Percentiles rank a stretch among this genome's conserved stretches.
phyloP scores from a whole-genome alignment of 1,140 invertebrate species.

The Panonychus citri region DNA sequence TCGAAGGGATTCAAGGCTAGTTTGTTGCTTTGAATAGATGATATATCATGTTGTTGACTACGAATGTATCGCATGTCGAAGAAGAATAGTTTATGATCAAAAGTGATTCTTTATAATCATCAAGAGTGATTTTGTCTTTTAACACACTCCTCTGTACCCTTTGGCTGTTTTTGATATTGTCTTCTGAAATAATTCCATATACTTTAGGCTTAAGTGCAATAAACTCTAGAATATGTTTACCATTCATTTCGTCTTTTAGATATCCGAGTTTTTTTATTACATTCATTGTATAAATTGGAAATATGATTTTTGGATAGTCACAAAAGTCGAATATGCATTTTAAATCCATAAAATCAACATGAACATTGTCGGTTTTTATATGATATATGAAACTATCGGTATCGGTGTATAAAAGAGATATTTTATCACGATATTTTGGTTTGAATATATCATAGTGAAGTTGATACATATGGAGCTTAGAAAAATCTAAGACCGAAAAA shows the following conservation, averaged over 20 bases:
- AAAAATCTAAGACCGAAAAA: constrained; percentile 15
- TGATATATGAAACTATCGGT: constrained; percentile 12
- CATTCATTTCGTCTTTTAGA: constrained; percentile 27
- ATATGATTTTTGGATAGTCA: constrained; percentile 12
- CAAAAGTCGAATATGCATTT: constrained; percentile 11
- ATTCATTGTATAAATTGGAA: constrained; percentile 18
- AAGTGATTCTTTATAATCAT: too few relatives aligned
- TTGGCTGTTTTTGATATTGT: too few relatives aligned
- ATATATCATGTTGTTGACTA: too few relatives aligned
- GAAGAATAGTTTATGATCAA: too few relatives aligned
- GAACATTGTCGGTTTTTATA: constrained; percentile 11
- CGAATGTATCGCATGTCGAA: too few relatives aligned
- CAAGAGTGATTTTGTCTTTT: too few relatives aligned
- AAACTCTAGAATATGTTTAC: constrained; percentile 21
- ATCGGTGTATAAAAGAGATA: constrained; percentile 12
- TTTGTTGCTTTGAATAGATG: too few relatives aligned
- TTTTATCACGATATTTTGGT: constrained; percentile 13
- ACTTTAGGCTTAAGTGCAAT: constrained; percentile 23
- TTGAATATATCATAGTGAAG: constrained; percentile 18
- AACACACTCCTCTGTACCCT: too few relatives aligned
- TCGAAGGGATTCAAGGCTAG: too few relatives aligned
- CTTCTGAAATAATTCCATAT: too few relatives aligned
- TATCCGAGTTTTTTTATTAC: constrained; percentile 25
- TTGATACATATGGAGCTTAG: constrained; percentile 18
- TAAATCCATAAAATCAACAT: constrained; percentile 11